These are phyloP conservation scores for Centropus bengalensis DNA, from an alignment of 2,113 vertebrate genomes.

Conservation along the genomic window DNA sequence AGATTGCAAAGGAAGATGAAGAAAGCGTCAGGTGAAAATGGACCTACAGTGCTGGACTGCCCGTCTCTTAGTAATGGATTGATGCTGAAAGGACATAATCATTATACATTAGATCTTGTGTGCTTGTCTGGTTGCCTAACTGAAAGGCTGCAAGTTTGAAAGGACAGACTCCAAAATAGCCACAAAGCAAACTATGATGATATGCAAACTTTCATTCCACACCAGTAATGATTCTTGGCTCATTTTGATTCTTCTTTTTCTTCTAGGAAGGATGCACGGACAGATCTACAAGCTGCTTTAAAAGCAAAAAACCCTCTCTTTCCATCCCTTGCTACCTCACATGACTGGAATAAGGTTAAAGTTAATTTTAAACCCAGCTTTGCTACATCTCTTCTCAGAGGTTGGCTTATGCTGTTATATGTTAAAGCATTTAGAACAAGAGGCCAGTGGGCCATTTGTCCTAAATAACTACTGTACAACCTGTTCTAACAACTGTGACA, in stretches of 20 bases:
- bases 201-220: no score
- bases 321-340: not conserved
- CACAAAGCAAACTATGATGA: not conserved
- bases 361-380: not conserved
- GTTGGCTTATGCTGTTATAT: not conserved
- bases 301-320: not conserved
- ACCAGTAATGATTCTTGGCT: not conserved
- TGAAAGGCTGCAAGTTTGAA: not conserved
- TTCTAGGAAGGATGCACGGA: not conserved
- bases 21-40: not conserved
- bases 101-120: fast-evolving
- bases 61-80: not conserved
- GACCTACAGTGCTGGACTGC: not conserved
- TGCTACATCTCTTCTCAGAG: not conserved
- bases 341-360: not conserved
- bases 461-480: not conserved
- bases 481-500: not conserved
- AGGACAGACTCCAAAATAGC: not conserved
- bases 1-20: not conserved
- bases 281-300: not conserved
- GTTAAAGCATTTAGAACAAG: not conserved
- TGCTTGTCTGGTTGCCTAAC: not conserved
- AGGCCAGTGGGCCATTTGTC: not conserved
- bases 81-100: not conserved
- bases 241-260: not conserved